Base-by-base conservation (phyloP, 2,113 vertebrate species). In the Zosterops hypoxanthus region DNA sequence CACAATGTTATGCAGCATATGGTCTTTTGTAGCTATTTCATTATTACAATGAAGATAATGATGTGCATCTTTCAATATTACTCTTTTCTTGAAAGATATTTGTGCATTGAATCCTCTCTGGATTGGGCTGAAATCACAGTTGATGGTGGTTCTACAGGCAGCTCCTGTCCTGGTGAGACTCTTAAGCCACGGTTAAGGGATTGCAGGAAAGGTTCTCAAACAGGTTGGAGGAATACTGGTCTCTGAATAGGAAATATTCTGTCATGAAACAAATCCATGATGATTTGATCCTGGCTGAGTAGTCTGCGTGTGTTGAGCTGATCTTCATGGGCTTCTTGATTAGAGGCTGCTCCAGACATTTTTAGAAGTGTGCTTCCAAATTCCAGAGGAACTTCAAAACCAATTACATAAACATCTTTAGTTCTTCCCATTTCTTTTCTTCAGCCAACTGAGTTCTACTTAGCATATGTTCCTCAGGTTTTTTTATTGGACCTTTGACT, bases 291-390 rank as follows among this genome's bases (percentile, higher is more conserved):
- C 18, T 50, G 29, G 39, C 46, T 33, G 46, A 53, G 46, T 3
- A 26, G 9, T 60, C 39, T 47, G 3, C 0, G 49, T 12, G 4
- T 47, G 17, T 13, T 56, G 25, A 81, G 25, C 34, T 42, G 25
- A 25, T 46, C 29, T 77, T 41, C 23, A 5, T 7, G 8, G 26
- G 3, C 60, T 36, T 82, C n/a, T 22, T 15, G 2, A 11, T 9
- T 3, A 2, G 29, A 55, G 25, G 29, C 14, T 77, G 17, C 46
- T 85, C 11, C 5, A 14, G 50, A 9, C 0, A 0, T 23, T 73
- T 86, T 56, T 14, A 19, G n/a, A 63, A 77, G 12, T 2, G 1
- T 60, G 12, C 5, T 59, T 77, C 21, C 23, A 60, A 29, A 31
- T 33, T 64, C 8, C 15, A 5, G 12, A 24, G 16, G 46, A 76